Percentiles rank a stretch among this genome's conserved stretches.
Conservation (phyloP, 2,888 invertebrate genomes). For the Sarcophaga variegata region DNA sequence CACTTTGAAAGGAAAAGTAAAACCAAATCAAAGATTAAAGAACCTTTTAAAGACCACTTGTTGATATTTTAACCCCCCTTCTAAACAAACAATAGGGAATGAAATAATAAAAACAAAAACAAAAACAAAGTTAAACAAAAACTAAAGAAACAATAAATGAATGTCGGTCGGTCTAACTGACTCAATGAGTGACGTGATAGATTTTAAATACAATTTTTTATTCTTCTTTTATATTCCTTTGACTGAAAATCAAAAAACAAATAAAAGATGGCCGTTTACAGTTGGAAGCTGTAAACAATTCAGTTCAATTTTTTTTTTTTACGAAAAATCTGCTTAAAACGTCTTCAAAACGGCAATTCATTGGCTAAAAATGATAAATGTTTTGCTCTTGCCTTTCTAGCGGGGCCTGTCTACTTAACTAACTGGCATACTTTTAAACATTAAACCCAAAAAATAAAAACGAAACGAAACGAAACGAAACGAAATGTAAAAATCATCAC, state of each 20-base stretch:
- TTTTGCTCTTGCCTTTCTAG: conserved; percentile 49
- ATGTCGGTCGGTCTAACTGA: conserved; percentile 3
- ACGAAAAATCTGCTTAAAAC: conserved; percentile 51
- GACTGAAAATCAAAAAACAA: conserved; percentile 20
- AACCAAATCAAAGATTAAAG: neutral
- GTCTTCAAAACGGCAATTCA: conserved; percentile 68
- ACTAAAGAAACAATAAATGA: neutral
- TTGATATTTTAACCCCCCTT: conserved; percentile 38
- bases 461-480: conserved; percentile 50
- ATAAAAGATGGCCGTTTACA: too few species aligned
- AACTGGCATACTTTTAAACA: conserved; percentile 59
- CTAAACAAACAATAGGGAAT: neutral
- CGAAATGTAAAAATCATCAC: conserved; percentile 58
- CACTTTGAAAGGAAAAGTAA: too few species aligned
- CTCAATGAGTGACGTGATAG: conserved; percentile 39
- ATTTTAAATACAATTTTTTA: neutral
- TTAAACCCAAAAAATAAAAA: conserved; percentile 32
- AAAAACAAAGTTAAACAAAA: too few species aligned
- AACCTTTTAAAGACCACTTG: conserved; percentile 34
- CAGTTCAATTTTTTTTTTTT: neutral
- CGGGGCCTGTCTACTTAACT: conserved; percentile 42
- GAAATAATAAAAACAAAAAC: too few species aligned
- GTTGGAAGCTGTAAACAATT: neutral
- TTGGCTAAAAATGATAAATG: conserved; percentile 78
- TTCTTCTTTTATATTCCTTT: conserved; percentile 7